Conservation (phyloP, 2,797 vertebrate genomes). For the Onychomys arenicola region DNA sequence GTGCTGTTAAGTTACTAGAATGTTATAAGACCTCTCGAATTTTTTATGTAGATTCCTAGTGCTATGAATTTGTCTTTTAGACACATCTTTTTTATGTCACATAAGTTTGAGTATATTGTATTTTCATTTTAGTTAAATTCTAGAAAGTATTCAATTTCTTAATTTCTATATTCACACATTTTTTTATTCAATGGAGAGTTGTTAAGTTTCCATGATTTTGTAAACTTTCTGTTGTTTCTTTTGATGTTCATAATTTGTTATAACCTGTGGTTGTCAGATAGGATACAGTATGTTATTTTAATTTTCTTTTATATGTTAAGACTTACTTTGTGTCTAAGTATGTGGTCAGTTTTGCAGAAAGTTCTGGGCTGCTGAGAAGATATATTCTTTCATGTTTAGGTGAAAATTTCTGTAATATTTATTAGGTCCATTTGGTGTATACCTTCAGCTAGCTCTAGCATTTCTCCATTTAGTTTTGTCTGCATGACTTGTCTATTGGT, state of each 20-base stretch:
- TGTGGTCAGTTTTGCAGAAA: neutral
- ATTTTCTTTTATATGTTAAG: neutral
- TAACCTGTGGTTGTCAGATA: neutral
- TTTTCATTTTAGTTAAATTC: neutral
- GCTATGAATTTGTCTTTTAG: neutral
- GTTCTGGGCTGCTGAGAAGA: neutral
- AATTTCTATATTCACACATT: neutral
- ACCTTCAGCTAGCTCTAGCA: neutral
- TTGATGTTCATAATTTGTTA: neutral
- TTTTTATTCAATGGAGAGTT: neutral
- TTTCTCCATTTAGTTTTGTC: neutral
- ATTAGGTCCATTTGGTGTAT: neutral
- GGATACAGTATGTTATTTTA: neutral
- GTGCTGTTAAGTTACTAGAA: neutral
- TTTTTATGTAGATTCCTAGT: neutral
- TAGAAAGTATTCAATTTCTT: neutral
- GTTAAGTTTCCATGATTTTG: neutral
- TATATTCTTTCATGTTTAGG: neutral
- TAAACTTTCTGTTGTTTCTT: neutral
- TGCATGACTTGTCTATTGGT: neutral
- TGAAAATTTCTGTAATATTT: neutral
- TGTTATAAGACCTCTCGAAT: accelerated
- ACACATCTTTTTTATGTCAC: neutral
- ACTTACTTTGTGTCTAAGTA: neutral
- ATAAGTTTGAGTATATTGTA: neutral